Base-by-base conservation (phyloP, 2,113 vertebrate species). In the Corapipo altera region DNA sequence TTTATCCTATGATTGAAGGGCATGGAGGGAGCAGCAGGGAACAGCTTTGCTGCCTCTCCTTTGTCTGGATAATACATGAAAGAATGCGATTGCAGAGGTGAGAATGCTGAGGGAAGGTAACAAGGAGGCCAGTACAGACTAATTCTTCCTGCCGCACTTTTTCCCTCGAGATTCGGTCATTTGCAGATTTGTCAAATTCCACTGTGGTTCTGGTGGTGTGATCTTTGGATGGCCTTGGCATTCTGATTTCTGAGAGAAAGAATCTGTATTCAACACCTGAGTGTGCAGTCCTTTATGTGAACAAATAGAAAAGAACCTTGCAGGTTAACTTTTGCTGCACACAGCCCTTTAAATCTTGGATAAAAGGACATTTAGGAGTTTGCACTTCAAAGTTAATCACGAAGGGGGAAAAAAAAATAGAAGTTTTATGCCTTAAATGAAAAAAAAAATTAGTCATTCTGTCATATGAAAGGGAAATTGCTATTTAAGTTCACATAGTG, bases 401-500 rank as follows among this genome's bases (percentile, higher is more conserved):
- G 52, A 62, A 72, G 48, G 24, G 33, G 43, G 27, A 6, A 7
- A 8, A 13, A n/a, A 41, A 73, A 79, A 89, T 59, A 83, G 52
- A 41, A 78, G 62, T 49, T 37, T 94, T 91, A 43, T 89, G 57
- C 52, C 70, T 81, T 84, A 93, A 88, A 35, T 48, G 20, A 37
- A 33, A 65, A 76, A 41, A 59, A 77, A 28, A 65, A 57, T 49
- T 2, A n/a, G 46, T 89, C 28, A 35, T 75, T 85, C 59, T 94
- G 72, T 75, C 88, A 48, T 64, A 69, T 86, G 76, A 76, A 93
- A 91, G 73, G 58, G 62, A 83, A 94, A 88, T 75, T 44, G 61
- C 77, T 69, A 23, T 96, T 94, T 85, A 89, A 82, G 71, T 85
- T 89, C 93, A 83, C 46, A 82, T 81, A 43, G 91, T 82, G 83